These are phyloP conservation scores for Drosophila novamexicana DNA, from an alignment of 1,140 invertebrate species.

Conservation along the genomic window DNA sequence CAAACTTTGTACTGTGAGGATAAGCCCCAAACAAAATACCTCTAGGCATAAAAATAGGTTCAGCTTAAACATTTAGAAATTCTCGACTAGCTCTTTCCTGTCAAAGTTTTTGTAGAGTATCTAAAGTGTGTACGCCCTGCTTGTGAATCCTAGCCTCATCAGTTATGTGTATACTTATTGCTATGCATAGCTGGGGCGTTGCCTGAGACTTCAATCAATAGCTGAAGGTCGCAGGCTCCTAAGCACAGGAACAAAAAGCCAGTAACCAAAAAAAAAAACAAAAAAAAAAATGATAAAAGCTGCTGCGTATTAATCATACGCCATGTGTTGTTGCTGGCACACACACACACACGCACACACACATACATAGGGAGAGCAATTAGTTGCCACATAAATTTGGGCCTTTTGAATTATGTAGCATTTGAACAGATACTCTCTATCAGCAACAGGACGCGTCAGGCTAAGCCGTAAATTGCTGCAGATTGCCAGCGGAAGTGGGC, in stretches of 20 bases:
- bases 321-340: conserved; percentile 67
- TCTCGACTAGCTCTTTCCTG: neutral
- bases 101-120: neutral
- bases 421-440: conserved; percentile 15
- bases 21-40: too few relatives aligned
- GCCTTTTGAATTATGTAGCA: conserved; percentile 53
- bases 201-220: conserved; percentile 67
- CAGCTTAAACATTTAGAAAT: neutral
- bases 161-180: conserved; percentile 13
- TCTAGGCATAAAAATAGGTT: neutral
- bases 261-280: conserved; percentile 6
- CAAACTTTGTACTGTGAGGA: too few relatives aligned
- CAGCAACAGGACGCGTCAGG: conserved; percentile 4
- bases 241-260: conserved; percentile 9
- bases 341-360: conserved; percentile 16
- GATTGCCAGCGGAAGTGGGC: conserved; percentile 73
- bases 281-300: conserved; percentile 54
- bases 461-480: conserved; percentile 68
- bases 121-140: neutral
- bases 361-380: conserved; percentile 40
- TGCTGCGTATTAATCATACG: conserved; percentile 73
- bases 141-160: neutral
- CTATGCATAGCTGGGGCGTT: conserved; percentile 54
- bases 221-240: conserved; percentile 61
- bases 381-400: conserved; percentile 54